These are phyloP conservation scores for Circaetus gallicus DNA, from an alignment of 2,113 vertebrate genomes.

Conservation along the genomic window DNA sequence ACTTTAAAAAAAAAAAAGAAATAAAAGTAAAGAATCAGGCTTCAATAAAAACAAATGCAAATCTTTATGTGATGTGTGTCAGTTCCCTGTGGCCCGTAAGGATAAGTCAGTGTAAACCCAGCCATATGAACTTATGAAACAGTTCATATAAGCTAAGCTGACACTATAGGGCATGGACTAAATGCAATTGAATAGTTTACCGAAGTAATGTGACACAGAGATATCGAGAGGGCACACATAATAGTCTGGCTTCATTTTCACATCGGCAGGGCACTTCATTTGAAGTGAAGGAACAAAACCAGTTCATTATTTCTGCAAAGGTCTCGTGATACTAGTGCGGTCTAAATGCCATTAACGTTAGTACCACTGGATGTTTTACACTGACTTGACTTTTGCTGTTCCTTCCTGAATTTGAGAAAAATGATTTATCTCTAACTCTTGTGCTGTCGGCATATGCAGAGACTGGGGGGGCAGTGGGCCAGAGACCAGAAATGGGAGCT, in stretches of 20 bases:
- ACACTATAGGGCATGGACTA: background rate
- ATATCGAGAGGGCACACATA: background rate
- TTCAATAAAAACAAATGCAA: background rate
- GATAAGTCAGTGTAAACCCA: background rate
- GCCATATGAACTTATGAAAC: background rate
- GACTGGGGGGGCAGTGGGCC: background rate
- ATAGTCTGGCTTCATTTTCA: background rate
- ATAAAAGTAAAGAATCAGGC: background rate
- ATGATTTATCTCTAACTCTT: background rate
- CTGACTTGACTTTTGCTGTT: background rate
- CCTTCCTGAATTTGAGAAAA: background rate
- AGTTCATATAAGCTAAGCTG: background rate
- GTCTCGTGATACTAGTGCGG: background rate
- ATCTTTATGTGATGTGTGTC: background rate
- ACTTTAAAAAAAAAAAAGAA: background rate
- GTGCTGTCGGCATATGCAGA: rapidly evolving
- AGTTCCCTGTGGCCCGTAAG: background rate
- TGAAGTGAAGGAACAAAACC: background rate
- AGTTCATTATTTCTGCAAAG: background rate
- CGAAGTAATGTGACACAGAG: background rate
- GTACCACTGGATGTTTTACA: background rate
- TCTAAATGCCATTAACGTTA: background rate
- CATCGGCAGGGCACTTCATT: rapidly evolving
- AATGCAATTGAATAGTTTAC: background rate
- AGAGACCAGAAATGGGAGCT: background rate